Percentiles rank a stretch among this genome's conserved stretches.
Evolutionary conservation across 23 tunicate species (phyloP).

Genomic region (Halocynthia roretzi): DNA sequence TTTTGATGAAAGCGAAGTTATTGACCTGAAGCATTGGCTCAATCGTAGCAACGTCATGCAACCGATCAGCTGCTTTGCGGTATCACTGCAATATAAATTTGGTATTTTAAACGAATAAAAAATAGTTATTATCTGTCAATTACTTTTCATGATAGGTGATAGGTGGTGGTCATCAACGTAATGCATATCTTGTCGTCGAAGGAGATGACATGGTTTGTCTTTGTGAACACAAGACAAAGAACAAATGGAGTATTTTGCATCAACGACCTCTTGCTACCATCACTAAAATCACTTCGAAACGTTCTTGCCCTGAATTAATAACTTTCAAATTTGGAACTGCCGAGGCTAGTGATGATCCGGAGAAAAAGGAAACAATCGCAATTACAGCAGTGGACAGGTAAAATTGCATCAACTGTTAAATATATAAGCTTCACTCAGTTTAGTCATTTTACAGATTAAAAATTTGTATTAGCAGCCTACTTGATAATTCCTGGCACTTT

Average conservation of each 20-base stretch:
- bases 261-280: slow-evolving; percentile 38
- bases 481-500: too few relatives aligned
- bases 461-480: not conserved
- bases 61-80: not conserved
- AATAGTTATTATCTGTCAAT: not conserved
- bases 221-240: slow-evolving; percentile 31
- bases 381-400: slow-evolving; percentile 53
- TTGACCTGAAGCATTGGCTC: not conserved
- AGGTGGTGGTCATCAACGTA: not conserved
- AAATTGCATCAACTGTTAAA: not conserved
- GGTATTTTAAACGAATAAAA: too few relatives aligned
- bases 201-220: slow-evolving; percentile 48
- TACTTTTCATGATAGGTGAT: slow-evolving; percentile 6
- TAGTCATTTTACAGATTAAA: not conserved
- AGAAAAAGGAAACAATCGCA: not conserved
- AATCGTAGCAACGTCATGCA: not conserved
- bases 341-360: not conserved
- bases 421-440: not conserved
- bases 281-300: slow-evolving; percentile 69
- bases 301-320: slow-evolving; percentile 74
- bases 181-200: slow-evolving; percentile 25
- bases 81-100: not conserved
- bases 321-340: slow-evolving; percentile 75
- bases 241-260: slow-evolving; percentile 36
- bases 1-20: slow-evolving; percentile 1